A percentile compares a stretch with the other conserved stretches of the same genome.
phyloP scores from a whole-genome alignment of 1,140 invertebrate species.

The Ganaspis sp. region DNA sequence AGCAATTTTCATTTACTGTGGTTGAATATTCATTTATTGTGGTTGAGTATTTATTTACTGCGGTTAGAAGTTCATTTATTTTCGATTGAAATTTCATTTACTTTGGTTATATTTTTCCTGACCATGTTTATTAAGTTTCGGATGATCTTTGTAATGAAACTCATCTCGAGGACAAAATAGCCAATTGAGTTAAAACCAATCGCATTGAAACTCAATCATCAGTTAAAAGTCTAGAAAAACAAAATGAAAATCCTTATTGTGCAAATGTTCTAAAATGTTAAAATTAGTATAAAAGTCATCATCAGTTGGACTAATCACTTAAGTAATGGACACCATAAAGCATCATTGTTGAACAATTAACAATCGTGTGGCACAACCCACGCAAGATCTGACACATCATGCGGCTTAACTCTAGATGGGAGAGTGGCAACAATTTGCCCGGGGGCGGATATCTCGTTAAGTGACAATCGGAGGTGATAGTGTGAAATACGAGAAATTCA shows the following conservation, averaged over 20 bases:
- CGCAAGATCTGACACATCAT: conserved; percentile 47
- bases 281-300: conserved; percentile 51
- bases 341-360: conserved; percentile 72
- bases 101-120: not conserved
- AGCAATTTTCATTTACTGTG: conserved; percentile 6
- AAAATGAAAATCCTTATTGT: too few species aligned
- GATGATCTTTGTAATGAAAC: too few species aligned
- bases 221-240: too few species aligned
- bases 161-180: too few species aligned
- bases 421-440: conserved; percentile 67
- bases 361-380: conserved; percentile 64
- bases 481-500: conserved; percentile 64
- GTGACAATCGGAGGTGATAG: conserved; percentile 71
- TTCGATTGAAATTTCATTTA: conserved; percentile 10
- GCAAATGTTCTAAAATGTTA: not conserved
- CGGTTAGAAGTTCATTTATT: not conserved
- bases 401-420: conserved; percentile 50
- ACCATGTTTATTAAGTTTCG: not conserved
- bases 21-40: conserved; percentile 7
- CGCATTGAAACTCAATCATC: too few species aligned
- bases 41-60: conserved; percentile 1
- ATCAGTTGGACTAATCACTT: conserved; percentile 55
- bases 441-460: conserved; percentile 72
- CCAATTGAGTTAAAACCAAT: too few species aligned
- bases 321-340: conserved; percentile 68